A percentile compares a stretch with the other conserved stretches of the same genome.
Evolutionary conservation across 2,113 vertebrate species (phyloP).

Genomic region (Ctenodactylus gundi): DNA sequence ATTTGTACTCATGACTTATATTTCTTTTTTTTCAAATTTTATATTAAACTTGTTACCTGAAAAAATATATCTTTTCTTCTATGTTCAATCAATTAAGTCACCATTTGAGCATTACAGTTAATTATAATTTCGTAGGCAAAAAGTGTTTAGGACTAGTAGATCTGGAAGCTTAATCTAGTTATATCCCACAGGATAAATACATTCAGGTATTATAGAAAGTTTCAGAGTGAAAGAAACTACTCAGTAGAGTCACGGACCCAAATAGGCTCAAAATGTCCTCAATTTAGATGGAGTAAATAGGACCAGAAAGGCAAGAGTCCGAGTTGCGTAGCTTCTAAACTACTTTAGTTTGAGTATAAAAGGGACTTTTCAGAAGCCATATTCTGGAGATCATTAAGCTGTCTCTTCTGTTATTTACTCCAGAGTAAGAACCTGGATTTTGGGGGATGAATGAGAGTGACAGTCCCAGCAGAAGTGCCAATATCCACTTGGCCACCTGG

Average conservation of each 20-base stretch:
- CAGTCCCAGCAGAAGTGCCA: neutral
- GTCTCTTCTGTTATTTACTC: neutral
- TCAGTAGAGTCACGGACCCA: neutral
- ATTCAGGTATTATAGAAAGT: neutral
- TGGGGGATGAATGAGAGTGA: neutral
- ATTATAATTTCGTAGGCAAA: neutral
- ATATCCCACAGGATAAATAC: neutral
- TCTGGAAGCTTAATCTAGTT: neutral
- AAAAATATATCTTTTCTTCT: constrained; percentile 1
- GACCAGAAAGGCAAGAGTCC: neutral
- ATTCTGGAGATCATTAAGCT: neutral
- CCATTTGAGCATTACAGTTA: neutral
- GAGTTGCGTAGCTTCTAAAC: neutral
- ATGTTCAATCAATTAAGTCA: neutral
- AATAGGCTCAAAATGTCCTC: neutral
- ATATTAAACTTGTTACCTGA: neutral
- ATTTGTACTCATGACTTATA: neutral
- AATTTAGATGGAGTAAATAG: neutral
- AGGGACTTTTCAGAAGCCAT: neutral
- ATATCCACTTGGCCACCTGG: neutral
- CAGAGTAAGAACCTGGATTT: neutral
- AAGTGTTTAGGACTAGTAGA: neutral
- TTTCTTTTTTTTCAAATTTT: neutral
- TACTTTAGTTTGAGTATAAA: neutral
- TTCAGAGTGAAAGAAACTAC: neutral